A percentile compares a stretch with the other conserved stretches of the same genome.
Conservation (phyloP, 2,113 vertebrate species). For the Equus quagga region DNA sequence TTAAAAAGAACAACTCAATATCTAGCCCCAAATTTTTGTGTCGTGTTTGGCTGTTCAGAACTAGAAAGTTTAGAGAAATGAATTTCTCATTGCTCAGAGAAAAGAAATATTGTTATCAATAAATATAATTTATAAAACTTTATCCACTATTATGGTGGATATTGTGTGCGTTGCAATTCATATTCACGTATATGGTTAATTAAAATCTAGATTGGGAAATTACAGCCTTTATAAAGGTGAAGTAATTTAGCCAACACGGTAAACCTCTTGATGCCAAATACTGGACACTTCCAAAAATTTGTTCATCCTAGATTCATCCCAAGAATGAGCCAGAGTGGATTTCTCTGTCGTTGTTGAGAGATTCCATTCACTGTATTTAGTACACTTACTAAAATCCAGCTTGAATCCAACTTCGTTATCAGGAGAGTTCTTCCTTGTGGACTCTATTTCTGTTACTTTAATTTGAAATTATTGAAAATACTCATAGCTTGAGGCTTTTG, state of each 20-base stretch:
- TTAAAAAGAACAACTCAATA: background rate
- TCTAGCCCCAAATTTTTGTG: background rate
- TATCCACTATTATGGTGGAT: background rate
- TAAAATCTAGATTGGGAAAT: background rate
- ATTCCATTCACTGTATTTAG: background rate
- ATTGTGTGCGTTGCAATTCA: background rate
- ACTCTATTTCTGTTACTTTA: slow-evolving; percentile 16
- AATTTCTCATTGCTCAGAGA: background rate
- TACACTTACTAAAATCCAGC: background rate
- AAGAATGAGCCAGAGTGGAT: background rate
- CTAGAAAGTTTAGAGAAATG: background rate
- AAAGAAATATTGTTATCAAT: background rate
- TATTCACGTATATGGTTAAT: background rate
- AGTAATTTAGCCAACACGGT: background rate
- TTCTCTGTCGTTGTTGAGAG: background rate
- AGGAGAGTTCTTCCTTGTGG: background rate
- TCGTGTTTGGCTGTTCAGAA: background rate
- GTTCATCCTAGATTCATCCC: background rate
- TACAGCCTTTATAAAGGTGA: background rate
- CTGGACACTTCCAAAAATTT: background rate
- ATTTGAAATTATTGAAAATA: slow-evolving; percentile 27
- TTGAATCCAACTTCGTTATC: background rate
- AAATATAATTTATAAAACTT: background rate
- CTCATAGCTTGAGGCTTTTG: background rate
- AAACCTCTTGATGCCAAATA: background rate